These are phyloP conservation scores for Drosophila rhopaloa DNA, from an alignment of 1,140 invertebrate genomes.

Conservation along the genomic window DNA sequence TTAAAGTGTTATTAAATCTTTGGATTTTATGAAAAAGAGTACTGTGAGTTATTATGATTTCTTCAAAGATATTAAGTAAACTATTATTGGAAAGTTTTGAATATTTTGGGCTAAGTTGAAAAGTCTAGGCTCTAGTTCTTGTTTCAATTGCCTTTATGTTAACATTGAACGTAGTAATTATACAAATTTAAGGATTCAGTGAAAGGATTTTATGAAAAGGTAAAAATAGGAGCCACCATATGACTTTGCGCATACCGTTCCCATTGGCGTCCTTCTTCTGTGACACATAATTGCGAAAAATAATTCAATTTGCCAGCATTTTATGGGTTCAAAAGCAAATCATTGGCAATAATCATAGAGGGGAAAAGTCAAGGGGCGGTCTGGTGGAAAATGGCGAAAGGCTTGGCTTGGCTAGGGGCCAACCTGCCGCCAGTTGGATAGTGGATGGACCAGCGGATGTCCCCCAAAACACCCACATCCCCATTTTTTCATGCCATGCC, in stretches of 20 bases:
- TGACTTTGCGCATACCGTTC: conserved; percentile 1
- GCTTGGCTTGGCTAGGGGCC: background rate
- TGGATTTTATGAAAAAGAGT: no score
- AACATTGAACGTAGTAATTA: no score
- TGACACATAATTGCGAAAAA: conserved; percentile 53
- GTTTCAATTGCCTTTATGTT: no score
- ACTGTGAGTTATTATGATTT: no score
- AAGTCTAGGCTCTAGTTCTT: no score
- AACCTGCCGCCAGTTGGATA: conserved; percentile 7
- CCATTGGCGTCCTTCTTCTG: conserved; percentile 12
- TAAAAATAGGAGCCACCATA: background rate
- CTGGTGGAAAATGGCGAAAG: background rate
- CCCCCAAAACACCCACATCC: background rate
- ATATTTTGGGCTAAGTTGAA: no score
- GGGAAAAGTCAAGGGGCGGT: background rate
- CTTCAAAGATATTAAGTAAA: no score
- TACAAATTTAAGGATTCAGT: background rate
- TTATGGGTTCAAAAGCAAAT: conserved; percentile 77
- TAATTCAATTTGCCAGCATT: conserved; percentile 76
- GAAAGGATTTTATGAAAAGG: background rate
- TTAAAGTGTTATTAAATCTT: no score
- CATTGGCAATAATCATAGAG: conserved; percentile 74
- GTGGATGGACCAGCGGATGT: conserved; percentile 3
- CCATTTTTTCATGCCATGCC: conserved; percentile 1
- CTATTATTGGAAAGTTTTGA: no score